Base-by-base conservation (phyloP, 1,140 invertebrate genomes). In the Ceratitis capitata region DNA sequence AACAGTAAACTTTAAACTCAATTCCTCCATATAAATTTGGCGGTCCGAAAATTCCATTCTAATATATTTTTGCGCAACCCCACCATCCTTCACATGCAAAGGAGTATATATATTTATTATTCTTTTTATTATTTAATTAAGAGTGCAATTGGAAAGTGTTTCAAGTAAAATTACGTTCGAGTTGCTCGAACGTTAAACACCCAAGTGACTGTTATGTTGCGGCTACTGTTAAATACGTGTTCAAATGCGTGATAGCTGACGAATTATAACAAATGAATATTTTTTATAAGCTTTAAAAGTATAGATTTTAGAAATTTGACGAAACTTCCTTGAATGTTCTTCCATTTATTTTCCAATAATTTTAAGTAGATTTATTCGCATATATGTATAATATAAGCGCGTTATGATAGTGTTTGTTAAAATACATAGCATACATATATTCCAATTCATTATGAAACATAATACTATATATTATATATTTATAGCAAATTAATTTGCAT, bases 181-280 rank as follows among this genome's bases (percentile, higher is more conserved):
- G 89, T 85, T 86, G 88, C 89, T 90, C 89, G 88, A 90, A 90
- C 89, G 86, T 87, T 89, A 90, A 90, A 90, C 85, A 84, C n/a
- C 35, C 49, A 84, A 84, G 83, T 45, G 56, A 12, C 16, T 16
- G 32, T n/a, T 23, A 29, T 32, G 14, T 53, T 83, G 82, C 5
- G 26, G 16, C 49, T 53, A 51, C 26, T 23, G n/a, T 82, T 26
- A 49, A 53, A 23, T 83, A 19, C 12, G n/a, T n/a, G n/a, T n/a
- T n/a, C n/a, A 4, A 10, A 39, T 16, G 32, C 26, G n/a, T 47
- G 47, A 29, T 39, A 26, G 9, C 6, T 82, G 47, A 10, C 26
- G 23, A 26, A 82, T 58, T 56, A 7, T 32, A 84, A 29, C 29
- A 84, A 26, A 39, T 35, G 23, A 32, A 45, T 45, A 84, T 61